A percentile compares a stretch with the other conserved stretches of the same genome.
phyloP scores from a whole-genome alignment of 2,113 vertebrate species.

The Brachypteracias leptosomus region DNA sequence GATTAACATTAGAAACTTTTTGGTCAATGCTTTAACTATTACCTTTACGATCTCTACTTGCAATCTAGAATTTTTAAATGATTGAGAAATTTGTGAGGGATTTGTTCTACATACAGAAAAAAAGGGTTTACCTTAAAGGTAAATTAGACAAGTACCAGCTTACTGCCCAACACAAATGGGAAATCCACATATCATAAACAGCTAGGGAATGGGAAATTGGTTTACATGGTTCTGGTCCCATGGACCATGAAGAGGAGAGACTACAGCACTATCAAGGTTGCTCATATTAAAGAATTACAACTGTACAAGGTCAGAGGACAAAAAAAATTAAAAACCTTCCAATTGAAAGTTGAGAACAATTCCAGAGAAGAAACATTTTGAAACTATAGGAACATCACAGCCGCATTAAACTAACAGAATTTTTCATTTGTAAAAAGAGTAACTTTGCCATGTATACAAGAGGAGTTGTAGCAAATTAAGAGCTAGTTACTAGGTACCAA shows the following conservation, averaged over 20 bases:
- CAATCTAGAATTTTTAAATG: neutral
- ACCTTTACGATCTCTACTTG: neutral
- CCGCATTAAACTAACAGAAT: neutral
- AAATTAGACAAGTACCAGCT: neutral
- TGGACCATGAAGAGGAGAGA: neutral
- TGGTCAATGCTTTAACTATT: neutral
- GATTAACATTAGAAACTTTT: neutral
- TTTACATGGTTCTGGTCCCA: neutral
- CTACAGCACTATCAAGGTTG: neutral
- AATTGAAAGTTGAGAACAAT: neutral
- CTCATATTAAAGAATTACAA: neutral
- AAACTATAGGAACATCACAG: neutral
- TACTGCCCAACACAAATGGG: neutral
- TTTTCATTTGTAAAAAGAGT: neutral
- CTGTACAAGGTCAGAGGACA: neutral
- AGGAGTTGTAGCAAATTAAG: neutral
- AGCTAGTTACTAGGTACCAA: constrained; percentile 26
- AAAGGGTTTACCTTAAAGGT: neutral
- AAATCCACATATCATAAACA: neutral
- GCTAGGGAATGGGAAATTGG: neutral
- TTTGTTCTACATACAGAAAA: neutral
- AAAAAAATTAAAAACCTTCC: neutral
- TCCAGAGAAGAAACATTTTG: neutral
- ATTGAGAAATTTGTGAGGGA: neutral
- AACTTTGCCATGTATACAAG: neutral